A percentile compares a stretch with the other conserved stretches of the same genome.
Conservation (phyloP, 2,797 vertebrate species). For the Nothura maculosa region DNA sequence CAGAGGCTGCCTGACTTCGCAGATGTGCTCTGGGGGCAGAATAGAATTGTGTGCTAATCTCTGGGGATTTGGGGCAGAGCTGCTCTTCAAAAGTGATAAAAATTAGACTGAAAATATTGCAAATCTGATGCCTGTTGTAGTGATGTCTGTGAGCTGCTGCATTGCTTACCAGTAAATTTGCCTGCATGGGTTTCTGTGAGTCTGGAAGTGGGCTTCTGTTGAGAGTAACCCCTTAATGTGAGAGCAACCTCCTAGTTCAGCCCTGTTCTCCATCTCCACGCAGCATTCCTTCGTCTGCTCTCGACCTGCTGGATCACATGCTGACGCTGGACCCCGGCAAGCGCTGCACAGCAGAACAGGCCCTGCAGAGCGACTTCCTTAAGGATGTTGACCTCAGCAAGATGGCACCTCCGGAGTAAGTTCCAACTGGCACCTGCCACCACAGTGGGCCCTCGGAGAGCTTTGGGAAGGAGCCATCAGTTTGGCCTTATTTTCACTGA, state of each 20-base stretch:
- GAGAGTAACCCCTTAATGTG: neutral
- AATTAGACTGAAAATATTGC: rapidly evolving
- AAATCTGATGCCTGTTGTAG: rapidly evolving
- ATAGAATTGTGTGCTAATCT: rapidly evolving
- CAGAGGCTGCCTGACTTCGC: neutral
- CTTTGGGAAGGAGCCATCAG: neutral
- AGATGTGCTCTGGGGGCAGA: rapidly evolving
- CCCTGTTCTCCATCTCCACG: neutral
- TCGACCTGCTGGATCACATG: constrained; percentile 97
- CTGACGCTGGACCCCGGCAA: constrained; percentile 95
- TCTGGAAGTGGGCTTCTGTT: neutral
- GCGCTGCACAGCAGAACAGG: constrained; percentile 95
- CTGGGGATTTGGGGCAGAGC: neutral
- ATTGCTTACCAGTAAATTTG: rapidly evolving
- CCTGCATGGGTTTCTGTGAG: neutral
- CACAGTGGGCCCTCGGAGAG: neutral
- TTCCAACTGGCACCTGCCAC: neutral
- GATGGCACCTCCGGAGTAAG: constrained; percentile 99
- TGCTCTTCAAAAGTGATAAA: neutral
- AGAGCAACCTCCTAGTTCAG: neutral
- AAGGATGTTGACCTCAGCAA: constrained; percentile 94
- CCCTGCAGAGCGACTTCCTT: constrained; percentile 93
- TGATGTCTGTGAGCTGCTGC: neutral
- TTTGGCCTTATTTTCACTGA: neutral
- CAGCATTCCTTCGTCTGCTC: constrained; percentile 90